Percentiles rank a stretch among this genome's conserved stretches.
Evolutionary conservation across 2,888 invertebrate genomes (phyloP).

Genomic region (Amphipoea lucens): DNA sequence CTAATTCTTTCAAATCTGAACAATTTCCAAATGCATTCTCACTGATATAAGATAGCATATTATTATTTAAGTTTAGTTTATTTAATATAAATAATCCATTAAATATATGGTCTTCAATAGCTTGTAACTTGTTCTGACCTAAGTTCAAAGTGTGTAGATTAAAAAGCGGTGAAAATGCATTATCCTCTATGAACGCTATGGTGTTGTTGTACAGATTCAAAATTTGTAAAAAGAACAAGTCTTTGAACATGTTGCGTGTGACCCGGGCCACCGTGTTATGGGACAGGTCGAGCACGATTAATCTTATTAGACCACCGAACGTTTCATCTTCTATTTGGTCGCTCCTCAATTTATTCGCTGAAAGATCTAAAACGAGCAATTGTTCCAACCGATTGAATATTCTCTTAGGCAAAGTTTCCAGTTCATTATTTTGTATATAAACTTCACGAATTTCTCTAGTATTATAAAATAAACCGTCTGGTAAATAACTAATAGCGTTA

Average conservation of each 20-base stretch:
- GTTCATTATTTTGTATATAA: slow-evolving; percentile 95
- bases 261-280: slow-evolving; percentile 95
- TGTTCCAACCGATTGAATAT: slow-evolving; percentile 96
- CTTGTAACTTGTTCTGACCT: slow-evolving; percentile 95
- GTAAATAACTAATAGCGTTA: slow-evolving; percentile 95
- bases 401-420: slow-evolving; percentile 95
- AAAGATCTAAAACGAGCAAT: slow-evolving; percentile 95
- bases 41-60: slow-evolving; percentile 94
- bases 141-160: slow-evolving; percentile 97
- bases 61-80: slow-evolving; percentile 95
- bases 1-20: slow-evolving; percentile 96
- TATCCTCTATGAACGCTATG: slow-evolving; percentile 95
- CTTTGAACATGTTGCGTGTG: slow-evolving; percentile 95
- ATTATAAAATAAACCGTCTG: slow-evolving; percentile 95
- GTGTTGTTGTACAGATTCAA: slow-evolving; percentile 96
- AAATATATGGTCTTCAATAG: slow-evolving; percentile 94
- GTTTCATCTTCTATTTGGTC: slow-evolving; percentile 96
- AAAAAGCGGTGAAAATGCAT: slow-evolving; percentile 96
- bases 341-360: slow-evolving; percentile 95
- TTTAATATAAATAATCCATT: slow-evolving; percentile 95
- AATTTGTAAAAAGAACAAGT: slow-evolving; percentile 96
- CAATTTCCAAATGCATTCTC: slow-evolving; percentile 96
- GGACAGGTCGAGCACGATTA: slow-evolving; percentile 96
- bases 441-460: slow-evolving; percentile 95
- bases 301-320: slow-evolving; percentile 95